Base-by-base conservation (phyloP, 2,113 vertebrate species). In the Okapia johnstoni region DNA sequence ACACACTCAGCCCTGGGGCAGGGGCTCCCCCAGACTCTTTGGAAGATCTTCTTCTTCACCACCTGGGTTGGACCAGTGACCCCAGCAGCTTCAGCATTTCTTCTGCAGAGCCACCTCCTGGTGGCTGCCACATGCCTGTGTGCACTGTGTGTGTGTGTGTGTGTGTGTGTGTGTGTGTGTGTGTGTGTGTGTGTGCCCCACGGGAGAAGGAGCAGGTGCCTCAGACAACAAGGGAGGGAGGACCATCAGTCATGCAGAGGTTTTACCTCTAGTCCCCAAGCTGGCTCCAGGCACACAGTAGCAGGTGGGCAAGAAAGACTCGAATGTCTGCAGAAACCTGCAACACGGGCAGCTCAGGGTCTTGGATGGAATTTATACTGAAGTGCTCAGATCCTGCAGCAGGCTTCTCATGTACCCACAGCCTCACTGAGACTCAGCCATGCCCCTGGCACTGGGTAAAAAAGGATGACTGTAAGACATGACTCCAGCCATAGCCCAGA, bases 111-210 rank as follows among this genome's bases (percentile, higher is more conserved):
- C 10, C 73, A 5, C 66, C 66, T n/a, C 43, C 63, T 4, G 5
- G 23, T 13, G 15, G 36, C 40, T 25, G 16, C 73, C 33, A 7
- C 28, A 2, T 7, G 7, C 60, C 58, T 21, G 0, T 43, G 6
- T 11, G 23, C 10, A 36, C 50, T 0, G 1, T 2, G 30, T 50
- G 17, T 8, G 19, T 36, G 36, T 83, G 61, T 54, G 12, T 54
- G 40, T 30, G 30, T 30, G 26, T 30, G 58, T 26, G 57, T 15
- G 50, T 50, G 50, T 50, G 50, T 14, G 50, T 3, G n/a, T n/a
- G n/a, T n/a, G n/a, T n/a, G n/a, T 1, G 5, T 0, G 8, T 26
- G 40, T 9, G 12, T 0, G 6, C 10, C 55, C 63, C 0, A 2
- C 19, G 6, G n/a, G 91, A 85, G 8, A 14, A 30, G 3, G 13